Evolutionary conservation across 2,113 vertebrate genomes (phyloP), one percentile per base, ranked within the genome.

Genomic region (Colistium nudipinnis): DNA sequence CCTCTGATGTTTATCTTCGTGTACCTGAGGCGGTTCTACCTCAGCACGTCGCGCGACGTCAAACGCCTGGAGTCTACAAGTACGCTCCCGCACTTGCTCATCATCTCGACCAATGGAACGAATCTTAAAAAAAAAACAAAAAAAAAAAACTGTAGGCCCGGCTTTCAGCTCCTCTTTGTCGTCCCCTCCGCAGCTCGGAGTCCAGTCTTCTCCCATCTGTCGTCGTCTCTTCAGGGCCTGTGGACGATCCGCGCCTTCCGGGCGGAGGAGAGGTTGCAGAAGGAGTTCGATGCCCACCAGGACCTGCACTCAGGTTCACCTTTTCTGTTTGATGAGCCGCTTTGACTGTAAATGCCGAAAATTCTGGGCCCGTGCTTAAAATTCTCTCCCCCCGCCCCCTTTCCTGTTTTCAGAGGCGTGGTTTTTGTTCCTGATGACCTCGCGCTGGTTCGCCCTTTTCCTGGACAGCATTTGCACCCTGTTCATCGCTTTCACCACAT

Each of bases 141-240:
- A n/a, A n/a, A n/a, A n/a, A n/a, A n/a, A n/a, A n/a, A n/a, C n/a
- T n/a, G n/a, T n/a, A n/a, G n/a, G n/a, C n/a, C n/a, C n/a, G n/a
- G 4, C 17, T 2, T 8, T 16, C 25, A 28, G 16, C 2, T 10
- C 6, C 7, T 36, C 22, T 43, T 7, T 24, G 13, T 27, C 19
- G 2, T 56, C 11, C 5, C 2, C 19, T 8, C 22, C 82, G 17
- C 89, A 99, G 97, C 94, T 62, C 94, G 97, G 76, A 99, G 98
- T 83, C 97, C 97, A 0, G 96, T 98, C 5, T 99, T 99, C 84
- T 98, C 98, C 86, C 98, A 99, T 87, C 83, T 98, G 43, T 99
- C 96, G 0, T 95, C 96, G 4, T 96, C 97, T 49, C 95, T 98
- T 41, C 96, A 98, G 87, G 97, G 98, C 11, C 93, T 99, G 78